Evolutionary conservation across 1,140 invertebrate species (phyloP).

Genomic region (Cotesia typhae): DNA sequence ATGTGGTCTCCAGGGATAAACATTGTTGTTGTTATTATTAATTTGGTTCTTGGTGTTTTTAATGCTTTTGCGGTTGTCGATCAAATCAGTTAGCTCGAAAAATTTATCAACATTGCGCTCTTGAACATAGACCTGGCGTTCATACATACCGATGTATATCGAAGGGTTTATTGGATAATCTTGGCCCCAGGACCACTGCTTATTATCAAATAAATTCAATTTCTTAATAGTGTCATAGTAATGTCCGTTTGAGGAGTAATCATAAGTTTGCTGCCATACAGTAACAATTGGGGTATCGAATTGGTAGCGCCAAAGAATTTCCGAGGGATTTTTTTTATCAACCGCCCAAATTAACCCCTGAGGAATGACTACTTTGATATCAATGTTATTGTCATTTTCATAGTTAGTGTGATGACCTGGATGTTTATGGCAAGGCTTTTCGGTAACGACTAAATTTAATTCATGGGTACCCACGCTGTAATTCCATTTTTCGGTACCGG

Average conservation of each 20-base stretch:
- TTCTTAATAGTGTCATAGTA: conserved; percentile 69
- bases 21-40: background rate
- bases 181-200: conserved; percentile 61
- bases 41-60: background rate
- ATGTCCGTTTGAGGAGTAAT: conserved; percentile 9
- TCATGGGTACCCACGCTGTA: conserved; percentile 93
- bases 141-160: conserved; percentile 87
- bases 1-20: conserved; percentile 74
- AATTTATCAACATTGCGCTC: conserved; percentile 68
- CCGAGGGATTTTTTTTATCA: conserved; percentile 65
- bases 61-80: conserved; percentile 36
- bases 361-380: conserved; percentile 75
- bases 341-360: conserved; percentile 78
- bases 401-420: conserved; percentile 42
- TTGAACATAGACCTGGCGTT: conserved; percentile 84
- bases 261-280: conserved; percentile 75
- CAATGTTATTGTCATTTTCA: conserved; percentile 63
- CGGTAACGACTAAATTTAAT: conserved; percentile 69
- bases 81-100: conserved; percentile 49
- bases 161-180: conserved; percentile 67
- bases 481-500: conserved; percentile 91
- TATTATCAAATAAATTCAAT: conserved; percentile 79
- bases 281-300: conserved; percentile 85
- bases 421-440: conserved; percentile 65
- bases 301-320: conserved; percentile 77